phyloP scores from a whole-genome alignment of 2,888 invertebrate genomes.

The Anaspis maculata region DNA sequence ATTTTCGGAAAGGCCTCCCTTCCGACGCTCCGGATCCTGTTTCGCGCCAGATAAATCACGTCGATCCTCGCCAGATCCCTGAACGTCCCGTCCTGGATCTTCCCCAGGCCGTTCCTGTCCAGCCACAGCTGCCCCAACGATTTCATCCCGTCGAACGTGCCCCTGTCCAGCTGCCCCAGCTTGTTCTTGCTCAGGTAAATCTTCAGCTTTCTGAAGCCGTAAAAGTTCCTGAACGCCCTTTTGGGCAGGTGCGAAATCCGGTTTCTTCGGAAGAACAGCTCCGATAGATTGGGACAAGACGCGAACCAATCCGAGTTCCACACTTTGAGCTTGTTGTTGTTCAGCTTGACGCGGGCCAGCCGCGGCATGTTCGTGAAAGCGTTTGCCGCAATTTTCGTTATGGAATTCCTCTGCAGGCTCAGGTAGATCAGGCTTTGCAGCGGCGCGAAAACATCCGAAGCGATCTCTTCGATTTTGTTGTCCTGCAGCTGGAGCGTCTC shows the following conservation, averaged over 20 bases:
- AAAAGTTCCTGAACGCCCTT: constrained; percentile 9
- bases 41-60: constrained; percentile 10
- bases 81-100: constrained; percentile 19
- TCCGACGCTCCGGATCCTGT: constrained; percentile 7
- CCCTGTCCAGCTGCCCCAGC: constrained; percentile 18
- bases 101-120: constrained; percentile 22
- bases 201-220: constrained; percentile 13
- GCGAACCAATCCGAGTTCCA: constrained; percentile 13
- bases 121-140: constrained; percentile 23
- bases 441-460: constrained; percentile 8
- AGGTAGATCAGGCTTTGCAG: constrained; percentile 8
- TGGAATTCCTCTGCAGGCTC: constrained; percentile 10
- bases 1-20: constrained; percentile 7
- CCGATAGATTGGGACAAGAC: constrained; percentile 10
- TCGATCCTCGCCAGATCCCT: constrained; percentile 10
- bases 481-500: constrained; percentile 12
- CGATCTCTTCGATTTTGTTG: constrained; percentile 8
- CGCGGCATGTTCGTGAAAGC: constrained; percentile 14
- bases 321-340: constrained; percentile 9
- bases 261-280: constrained; percentile 16
- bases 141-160: constrained; percentile 19
- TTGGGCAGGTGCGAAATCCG: constrained; percentile 5
- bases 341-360: constrained; percentile 12
- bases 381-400: constrained; percentile 6
- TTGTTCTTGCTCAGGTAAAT: constrained; percentile 28